These are phyloP conservation scores for Arnoldichthys spilopterus DNA, from an alignment of 2,797 vertebrate species.

Conservation along the genomic window DNA sequence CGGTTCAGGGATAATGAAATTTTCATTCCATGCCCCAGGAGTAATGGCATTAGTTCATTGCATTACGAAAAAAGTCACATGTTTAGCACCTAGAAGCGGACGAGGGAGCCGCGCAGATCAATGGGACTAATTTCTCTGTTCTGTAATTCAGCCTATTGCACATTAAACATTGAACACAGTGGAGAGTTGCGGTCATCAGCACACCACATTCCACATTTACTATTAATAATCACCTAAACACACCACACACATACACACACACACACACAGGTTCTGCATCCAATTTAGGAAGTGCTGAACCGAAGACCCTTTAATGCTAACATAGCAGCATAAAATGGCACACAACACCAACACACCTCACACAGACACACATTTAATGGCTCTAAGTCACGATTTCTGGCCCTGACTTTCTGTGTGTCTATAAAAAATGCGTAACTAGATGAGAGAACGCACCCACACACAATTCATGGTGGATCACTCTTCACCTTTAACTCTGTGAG, in stretches of 20 bases:
- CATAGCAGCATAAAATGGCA: constrained; percentile 59
- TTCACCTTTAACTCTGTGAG: too few species aligned
- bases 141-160: neutral
- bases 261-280: neutral
- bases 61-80: neutral
- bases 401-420: constrained; percentile 43
- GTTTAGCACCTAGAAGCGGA: neutral
- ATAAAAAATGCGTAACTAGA: constrained; percentile 28
- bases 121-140: neutral
- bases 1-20: neutral
- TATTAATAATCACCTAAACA: neutral
- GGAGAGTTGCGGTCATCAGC: neutral
- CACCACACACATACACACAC: neutral
- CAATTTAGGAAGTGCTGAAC: constrained; percentile 63
- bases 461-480: too few species aligned
- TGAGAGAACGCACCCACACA: neutral
- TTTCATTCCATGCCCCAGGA: neutral
- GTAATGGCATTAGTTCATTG: neutral
- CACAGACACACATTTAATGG: constrained; percentile 1
- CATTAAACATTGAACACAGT: neutral
- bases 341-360: constrained; percentile 54
- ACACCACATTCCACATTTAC: neutral
- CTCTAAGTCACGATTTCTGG: constrained; percentile 28
- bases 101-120: neutral
- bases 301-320: constrained; percentile 65